Evolutionary conservation across 2,113 vertebrate genomes (phyloP).

Genomic region (cat (Felis catus)): F.catus_Fca126_mat1.0 CM031424.1:15155501-15156000

Average conservation of each 20-base stretch:
- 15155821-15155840: background rate
- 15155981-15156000: background rate
- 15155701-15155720: background rate
- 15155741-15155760: background rate
- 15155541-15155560: background rate
- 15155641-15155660: background rate
- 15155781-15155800: background rate
- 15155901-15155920: background rate
- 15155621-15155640: background rate
- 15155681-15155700: background rate
- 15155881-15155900: background rate
- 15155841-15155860: background rate
- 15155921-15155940: background rate
- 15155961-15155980: background rate
- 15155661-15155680: background rate
- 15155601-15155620: background rate
- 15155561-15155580: background rate
- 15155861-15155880: background rate
- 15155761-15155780: background rate
- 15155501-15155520: background rate
- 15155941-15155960: background rate
- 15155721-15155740: background rate
- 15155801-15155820: background rate
- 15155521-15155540: background rate
- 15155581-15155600: background rate